phyloP scores from a whole-genome alignment of 1,140 invertebrate species.

The Camponotus pennsylvanicus region DNA sequence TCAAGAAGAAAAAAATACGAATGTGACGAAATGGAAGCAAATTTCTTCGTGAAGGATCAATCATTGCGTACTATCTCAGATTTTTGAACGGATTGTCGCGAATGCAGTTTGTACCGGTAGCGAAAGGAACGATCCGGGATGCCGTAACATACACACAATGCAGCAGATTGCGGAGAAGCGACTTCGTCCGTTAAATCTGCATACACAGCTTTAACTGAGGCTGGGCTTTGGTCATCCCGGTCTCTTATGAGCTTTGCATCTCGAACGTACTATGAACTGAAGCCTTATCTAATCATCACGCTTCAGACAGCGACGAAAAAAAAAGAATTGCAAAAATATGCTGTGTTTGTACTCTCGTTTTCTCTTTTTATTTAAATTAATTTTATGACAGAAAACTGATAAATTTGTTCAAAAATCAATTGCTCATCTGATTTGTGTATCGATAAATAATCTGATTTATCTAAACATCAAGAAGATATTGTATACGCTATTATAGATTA shows the following conservation, averaged over 20 bases:
- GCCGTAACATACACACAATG: conserved; percentile 1
- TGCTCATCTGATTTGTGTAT: not conserved
- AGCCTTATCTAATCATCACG: conserved; percentile 84
- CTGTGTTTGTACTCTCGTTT: conserved; percentile 27
- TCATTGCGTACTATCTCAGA: too few relatives aligned
- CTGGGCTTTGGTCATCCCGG: conserved; percentile 75
- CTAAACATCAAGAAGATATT: not conserved
- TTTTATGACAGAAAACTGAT: not conserved
- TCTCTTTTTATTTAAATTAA: not conserved
- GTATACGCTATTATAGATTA: not conserved
- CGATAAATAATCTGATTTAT: not conserved
- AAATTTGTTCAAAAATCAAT: conserved; percentile 10
- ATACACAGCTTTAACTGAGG: conserved; percentile 81
- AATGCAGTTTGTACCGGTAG: not conserved
- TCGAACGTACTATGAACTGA: conserved; percentile 85
- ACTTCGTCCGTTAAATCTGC: conserved; percentile 65
- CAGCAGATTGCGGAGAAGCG: not conserved
- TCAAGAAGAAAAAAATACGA: not conserved
- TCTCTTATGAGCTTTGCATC: conserved; percentile 84
- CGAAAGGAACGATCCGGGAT: not conserved
- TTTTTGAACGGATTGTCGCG: not conserved
- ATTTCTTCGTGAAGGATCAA: too few relatives aligned
- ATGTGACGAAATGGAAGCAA: not conserved
- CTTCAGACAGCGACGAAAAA: conserved; percentile 75
- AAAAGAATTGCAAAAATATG: conserved; percentile 69